A percentile compares a stretch with the other conserved stretches of the same genome.
phyloP scores from a whole-genome alignment of 2,888 invertebrate genomes.

The Polymixis flavicincta region DNA sequence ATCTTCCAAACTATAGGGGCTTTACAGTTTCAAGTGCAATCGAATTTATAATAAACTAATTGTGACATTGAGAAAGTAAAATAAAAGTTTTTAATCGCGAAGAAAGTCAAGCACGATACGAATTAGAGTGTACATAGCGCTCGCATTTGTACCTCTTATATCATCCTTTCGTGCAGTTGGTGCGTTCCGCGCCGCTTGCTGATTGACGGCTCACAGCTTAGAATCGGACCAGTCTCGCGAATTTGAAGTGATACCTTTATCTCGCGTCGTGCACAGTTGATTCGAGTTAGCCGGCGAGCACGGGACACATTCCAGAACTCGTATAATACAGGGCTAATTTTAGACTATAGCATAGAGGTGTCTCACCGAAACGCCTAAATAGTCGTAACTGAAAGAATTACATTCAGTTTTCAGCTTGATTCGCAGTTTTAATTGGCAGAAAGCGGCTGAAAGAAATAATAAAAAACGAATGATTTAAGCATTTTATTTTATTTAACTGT shows the following conservation, averaged over 20 bases:
- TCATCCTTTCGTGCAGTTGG: conserved; percentile 56
- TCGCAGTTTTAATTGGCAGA: conserved; percentile 6
- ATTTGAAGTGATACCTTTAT: conserved; percentile 52
- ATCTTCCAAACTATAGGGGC: background rate
- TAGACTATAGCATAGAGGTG: conserved; percentile 60
- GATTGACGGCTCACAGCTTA: conserved; percentile 55
- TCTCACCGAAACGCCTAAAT: conserved; percentile 57
- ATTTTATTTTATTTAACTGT: conserved; percentile 30
- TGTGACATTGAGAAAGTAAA: conserved; percentile 24
- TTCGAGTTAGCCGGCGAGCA: conserved; percentile 52
- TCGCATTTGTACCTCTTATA: conserved; percentile 56
- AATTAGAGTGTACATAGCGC: conserved; percentile 42
- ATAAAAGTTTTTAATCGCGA: conserved; percentile 8
- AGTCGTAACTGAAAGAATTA: conserved; percentile 53
- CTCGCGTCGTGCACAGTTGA: conserved; percentile 50
- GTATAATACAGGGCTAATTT: conserved; percentile 65
- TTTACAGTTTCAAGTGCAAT: conserved; percentile 13
- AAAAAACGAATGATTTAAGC: background rate
- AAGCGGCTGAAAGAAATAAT: conserved; percentile 2
- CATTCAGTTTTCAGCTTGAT: conserved; percentile 34
- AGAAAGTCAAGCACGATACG: conserved; percentile 41
- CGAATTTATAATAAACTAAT: conserved; percentile 7
- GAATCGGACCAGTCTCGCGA: conserved; percentile 40
- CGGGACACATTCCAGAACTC: conserved; percentile 69
- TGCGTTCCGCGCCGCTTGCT: conserved; percentile 57